Evolutionary conservation across 1,140 invertebrate genomes (phyloP).

Genomic region (Sinonovacula constricta): DNA sequence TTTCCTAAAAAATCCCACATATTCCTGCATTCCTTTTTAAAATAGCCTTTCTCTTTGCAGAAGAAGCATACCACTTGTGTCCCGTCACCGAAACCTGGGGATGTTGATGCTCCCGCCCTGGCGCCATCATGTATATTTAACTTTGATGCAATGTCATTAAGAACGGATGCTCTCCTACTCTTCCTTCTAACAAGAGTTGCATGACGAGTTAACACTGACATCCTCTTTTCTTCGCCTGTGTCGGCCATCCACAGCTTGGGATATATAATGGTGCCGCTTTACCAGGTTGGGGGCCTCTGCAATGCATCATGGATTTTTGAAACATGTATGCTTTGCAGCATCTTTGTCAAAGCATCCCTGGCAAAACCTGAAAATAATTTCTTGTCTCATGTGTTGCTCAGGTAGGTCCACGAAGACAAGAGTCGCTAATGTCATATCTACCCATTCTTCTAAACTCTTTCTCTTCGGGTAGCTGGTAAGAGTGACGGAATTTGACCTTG

Average conservation of each 20-base stretch:
- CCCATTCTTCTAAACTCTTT: not conserved
- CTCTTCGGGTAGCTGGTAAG: not conserved
- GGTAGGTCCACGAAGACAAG: not conserved
- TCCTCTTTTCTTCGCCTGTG: not conserved
- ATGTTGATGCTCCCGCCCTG: no score
- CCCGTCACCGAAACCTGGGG: no score
- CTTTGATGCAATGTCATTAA: not conserved
- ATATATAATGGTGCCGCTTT: constrained; percentile 7
- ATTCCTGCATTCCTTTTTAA: constrained; percentile 1
- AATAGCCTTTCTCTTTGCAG: constrained; percentile 26
- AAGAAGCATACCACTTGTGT: constrained; percentile 19
- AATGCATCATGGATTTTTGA: not conserved
- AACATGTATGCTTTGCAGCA: constrained; percentile 1
- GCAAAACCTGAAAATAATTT: constrained; percentile 2
- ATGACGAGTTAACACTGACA: not conserved
- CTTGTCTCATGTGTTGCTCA: no score
- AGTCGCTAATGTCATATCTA: not conserved
- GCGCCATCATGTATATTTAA: not conserved
- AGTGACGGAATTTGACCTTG: not conserved
- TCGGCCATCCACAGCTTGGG: constrained; percentile 2
- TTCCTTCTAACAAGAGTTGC: not conserved
- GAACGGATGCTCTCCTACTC: not conserved
- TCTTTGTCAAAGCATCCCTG: constrained; percentile 11
- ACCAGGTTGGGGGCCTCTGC: not conserved
- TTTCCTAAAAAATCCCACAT: no score